These are phyloP conservation scores for Sinocyclocheilus grahami DNA, from an alignment of 2,113 vertebrate species.

Conservation along the genomic window DNA sequence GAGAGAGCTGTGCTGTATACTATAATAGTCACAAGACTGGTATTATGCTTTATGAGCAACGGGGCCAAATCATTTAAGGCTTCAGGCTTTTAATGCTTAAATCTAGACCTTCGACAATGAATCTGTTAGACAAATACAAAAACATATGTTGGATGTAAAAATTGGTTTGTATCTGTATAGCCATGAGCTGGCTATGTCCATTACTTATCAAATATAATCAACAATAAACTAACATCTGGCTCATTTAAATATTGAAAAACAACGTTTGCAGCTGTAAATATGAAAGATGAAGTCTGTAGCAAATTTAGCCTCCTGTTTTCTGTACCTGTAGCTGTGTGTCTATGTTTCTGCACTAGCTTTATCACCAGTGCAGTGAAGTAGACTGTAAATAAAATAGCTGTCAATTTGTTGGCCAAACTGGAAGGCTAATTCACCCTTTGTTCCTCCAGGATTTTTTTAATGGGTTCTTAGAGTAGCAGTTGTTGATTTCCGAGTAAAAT, in stretches of 20 bases:
- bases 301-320: not conserved
- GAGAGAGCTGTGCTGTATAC: constrained; percentile 13
- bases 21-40: not conserved
- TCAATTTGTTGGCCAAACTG: not conserved
- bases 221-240: not conserved
- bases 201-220: constrained; percentile 1
- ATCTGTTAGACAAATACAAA: not conserved
- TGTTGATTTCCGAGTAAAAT: not conserved
- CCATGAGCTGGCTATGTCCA: not conserved
- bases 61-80: not conserved
- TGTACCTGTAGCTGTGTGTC: not conserved
- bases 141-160: not conserved
- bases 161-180: not conserved
- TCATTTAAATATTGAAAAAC: not conserved
- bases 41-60: not conserved
- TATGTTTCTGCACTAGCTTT: not conserved
- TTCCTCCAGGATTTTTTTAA: not conserved
- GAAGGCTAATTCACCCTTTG: not conserved
- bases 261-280: not conserved
- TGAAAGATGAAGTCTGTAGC: not conserved
- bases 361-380: not conserved
- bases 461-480: not conserved
- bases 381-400: constrained; percentile 8
- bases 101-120: not conserved
- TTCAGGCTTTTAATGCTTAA: not conserved